Evolutionary conservation across 2,888 invertebrate genomes (phyloP), one percentile per base, ranked within the genome.

Genomic region (Camptogramma bilineatum): DNA sequence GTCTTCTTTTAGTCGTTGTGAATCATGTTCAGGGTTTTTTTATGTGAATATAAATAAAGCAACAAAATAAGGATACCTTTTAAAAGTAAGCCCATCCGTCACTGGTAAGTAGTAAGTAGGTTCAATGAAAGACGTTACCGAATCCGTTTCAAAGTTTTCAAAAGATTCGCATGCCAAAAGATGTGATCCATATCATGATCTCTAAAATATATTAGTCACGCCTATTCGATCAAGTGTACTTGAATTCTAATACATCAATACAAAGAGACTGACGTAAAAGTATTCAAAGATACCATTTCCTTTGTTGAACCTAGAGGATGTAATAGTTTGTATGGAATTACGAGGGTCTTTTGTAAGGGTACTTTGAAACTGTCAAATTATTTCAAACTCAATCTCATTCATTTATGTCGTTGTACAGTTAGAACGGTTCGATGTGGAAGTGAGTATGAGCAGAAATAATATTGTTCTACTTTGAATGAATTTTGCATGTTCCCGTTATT

Each of bases 141-240:
- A 67, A 69, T 68, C 58, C 64, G 57, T 69, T 71, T 60, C 60
- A 61, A 24, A 57, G 62, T 64, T 62, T 53, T 52, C 59, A 77
- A 79, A 77, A 73, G 73, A 79, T 80, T 79, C 68, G 78, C 72
- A 74, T 76, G 76, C 74, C 72, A 64, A 64, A 69, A 70, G 56
- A 66, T 52, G 66, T 59, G 63, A 70, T 69, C 66, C 57, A 53
- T 66, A 58, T 66, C 60, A 65, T 68, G 66, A 72, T 72, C 72
- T 66, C 64, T 17, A 69, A 68, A 70, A 66, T 70, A 64, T 63
- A 70, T 72, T 67, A 72, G 78, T 78, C 74, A 79, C 72, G 73
- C 73, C 69, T 74, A 61, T 73, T 74, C 78, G 73, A 80, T 81
- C 77, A 80, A 72, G 72, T 75, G 71, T 67, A 73, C 72, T 75